phyloP scores from a whole-genome alignment of 2,888 invertebrate genomes.

The Alloplasta piceator region DNA sequence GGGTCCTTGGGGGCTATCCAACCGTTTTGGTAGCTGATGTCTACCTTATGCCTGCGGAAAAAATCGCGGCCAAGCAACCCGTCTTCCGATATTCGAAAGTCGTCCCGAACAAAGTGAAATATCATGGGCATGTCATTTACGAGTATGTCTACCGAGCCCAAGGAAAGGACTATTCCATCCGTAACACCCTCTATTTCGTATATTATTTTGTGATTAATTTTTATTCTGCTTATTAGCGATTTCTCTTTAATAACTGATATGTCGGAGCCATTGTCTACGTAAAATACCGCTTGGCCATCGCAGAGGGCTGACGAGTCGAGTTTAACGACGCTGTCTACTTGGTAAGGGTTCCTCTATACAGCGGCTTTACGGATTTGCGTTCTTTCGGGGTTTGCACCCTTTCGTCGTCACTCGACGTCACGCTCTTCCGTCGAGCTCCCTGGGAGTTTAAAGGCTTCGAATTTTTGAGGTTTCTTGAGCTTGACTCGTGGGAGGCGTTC shows the following conservation, averaged over 20 bases:
- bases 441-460: slow-evolving; percentile 24
- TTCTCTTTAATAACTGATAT: slow-evolving; percentile 13
- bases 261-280: slow-evolving; percentile 23
- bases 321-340: slow-evolving; percentile 10
- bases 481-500: no score
- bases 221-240: background rate
- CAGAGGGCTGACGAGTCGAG: background rate
- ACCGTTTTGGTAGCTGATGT: slow-evolving; percentile 1
- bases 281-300: slow-evolving; percentile 2
- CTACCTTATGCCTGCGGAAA: slow-evolving; percentile 2
- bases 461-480: no score
- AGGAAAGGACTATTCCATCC: background rate
- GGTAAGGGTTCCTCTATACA: background rate
- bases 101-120: slow-evolving; percentile 7
- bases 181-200: slow-evolving; percentile 29
- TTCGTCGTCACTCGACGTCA: slow-evolving; percentile 3
- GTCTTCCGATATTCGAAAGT: background rate
- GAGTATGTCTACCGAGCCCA: background rate
- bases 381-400: slow-evolving; percentile 1
- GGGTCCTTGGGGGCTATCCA: no score
- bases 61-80: background rate
- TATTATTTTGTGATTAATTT: background rate
- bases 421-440: slow-evolving; percentile 19
- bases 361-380: slow-evolving; percentile 18
- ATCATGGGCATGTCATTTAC: background rate